Evolutionary conservation across 2,888 invertebrate species (phyloP).

Genomic region (Pyrochroa serraticornis): DNA sequence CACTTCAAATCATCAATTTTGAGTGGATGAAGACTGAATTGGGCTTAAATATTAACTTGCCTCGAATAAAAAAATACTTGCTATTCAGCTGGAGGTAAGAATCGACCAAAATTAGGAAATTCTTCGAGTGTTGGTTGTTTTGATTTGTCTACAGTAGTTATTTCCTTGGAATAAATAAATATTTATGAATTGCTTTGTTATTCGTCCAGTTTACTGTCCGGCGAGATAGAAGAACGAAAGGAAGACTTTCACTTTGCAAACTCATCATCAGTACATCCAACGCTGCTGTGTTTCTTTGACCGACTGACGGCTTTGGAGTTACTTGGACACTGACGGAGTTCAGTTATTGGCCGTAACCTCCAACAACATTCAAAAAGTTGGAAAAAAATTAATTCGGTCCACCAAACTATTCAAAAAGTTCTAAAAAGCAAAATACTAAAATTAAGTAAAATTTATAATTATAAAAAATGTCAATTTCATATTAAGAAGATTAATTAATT

Average conservation of each 20-base stretch:
- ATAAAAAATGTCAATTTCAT: no score
- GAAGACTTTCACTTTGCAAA: conserved; percentile 21
- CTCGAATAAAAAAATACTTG: no score
- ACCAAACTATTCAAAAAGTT: no score
- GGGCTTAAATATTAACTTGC: no score
- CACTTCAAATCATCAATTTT: no score
- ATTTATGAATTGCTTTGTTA: conserved; percentile 6
- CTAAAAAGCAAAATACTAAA: no score
- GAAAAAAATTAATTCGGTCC: background rate
- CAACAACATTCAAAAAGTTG: background rate
- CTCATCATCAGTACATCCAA: background rate
- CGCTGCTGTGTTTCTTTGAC: conserved; percentile 13
- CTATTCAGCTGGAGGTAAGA: no score
- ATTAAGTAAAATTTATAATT: no score
- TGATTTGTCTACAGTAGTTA: background rate
- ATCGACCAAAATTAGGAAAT: no score
- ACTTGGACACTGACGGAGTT: background rate
- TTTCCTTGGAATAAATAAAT: conserved; percentile 16
- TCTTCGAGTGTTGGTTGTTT: no score
- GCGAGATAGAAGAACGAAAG: conserved; percentile 13
- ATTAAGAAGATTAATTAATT: no score
- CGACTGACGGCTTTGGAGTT: background rate
- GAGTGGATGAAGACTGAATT: no score
- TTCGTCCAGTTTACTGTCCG: conserved; percentile 8
- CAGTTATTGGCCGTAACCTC: background rate